These are phyloP conservation scores for Aplysina aerophoba DNA, from an alignment of 37 sponge, comb jelly and placozoan species.

Conservation along the genomic window DNA sequence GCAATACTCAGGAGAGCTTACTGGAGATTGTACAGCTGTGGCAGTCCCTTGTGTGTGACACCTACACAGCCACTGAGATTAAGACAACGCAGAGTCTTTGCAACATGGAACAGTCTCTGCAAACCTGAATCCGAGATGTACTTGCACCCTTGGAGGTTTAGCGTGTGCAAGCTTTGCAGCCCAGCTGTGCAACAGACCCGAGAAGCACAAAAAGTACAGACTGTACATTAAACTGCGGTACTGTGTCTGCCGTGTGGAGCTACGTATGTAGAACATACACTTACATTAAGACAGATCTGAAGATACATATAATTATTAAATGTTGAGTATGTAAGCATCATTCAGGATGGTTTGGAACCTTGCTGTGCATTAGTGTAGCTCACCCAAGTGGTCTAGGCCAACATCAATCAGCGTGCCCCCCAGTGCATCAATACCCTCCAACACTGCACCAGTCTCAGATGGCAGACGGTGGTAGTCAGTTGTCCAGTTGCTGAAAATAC, in stretches of 20 bases:
- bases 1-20: not conserved
- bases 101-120: slow-evolving; percentile 27
- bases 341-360: too few species aligned
- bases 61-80: slow-evolving; percentile 56
- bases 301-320: too few species aligned
- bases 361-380: not conserved
- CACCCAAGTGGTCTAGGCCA: slow-evolving; percentile 77
- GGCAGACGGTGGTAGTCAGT: slow-evolving; percentile 70
- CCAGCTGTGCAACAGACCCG: slow-evolving; percentile 37
- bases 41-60: slow-evolving; percentile 37
- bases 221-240: too few species aligned
- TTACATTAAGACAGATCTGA: too few species aligned
- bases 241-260: too few species aligned
- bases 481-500: slow-evolving; percentile 44
- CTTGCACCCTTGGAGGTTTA: slow-evolving; percentile 46
- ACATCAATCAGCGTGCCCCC: slow-evolving; percentile 51
- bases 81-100: slow-evolving; percentile 31
- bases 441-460: not conserved
- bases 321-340: too few species aligned
- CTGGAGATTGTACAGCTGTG: slow-evolving; percentile 6
- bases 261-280: too few species aligned
- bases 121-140: slow-evolving; percentile 53
- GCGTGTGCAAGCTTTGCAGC: slow-evolving; percentile 18
- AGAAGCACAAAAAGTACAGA: too few species aligned
- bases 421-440: slow-evolving; percentile 60